Evolutionary conservation across 23 tunicate genomes (phyloP), one percentile per base, ranked within the genome.

Genomic region (Trididemnum clinides): DNA sequence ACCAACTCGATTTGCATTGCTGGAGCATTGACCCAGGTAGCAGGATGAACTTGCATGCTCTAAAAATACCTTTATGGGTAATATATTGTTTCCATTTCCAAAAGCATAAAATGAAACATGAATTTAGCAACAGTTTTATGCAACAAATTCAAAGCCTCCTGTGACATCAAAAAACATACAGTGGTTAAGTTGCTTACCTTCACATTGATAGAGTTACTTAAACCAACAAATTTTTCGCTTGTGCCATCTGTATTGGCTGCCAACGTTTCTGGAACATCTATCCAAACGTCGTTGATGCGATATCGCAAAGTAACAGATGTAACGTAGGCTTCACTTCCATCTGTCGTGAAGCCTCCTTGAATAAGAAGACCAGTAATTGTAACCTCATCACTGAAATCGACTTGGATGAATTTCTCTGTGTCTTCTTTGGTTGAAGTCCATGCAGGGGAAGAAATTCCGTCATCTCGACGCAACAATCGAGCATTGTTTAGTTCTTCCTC

Each of bases 381-480:
- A 44, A 86, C 91, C 5, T 37, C 1, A 15, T 64, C 75, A 22
- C 75, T 83, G 72, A 80, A 86, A 28, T 72, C 84, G 29, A 91
- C 83, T 35, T 86, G 84, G 1, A 91, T 57, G 44, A 32, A 86
- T 30, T 62, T 65, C 15, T 91, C 81, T n/a, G 36, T 51, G 84
- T 87, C 91, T 15, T 51, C 79, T 26, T 62, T 29, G n/a, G 26
- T 64, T 19, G 96, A 84, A 30, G 39, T 28, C 96, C 96, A 91
- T 22, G 85, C 83, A 7, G 64, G 54, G 21, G 81, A n/a, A 5
- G 37, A 57, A 21, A 28, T 20, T 28, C 39, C 57, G 0, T 33
- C 34, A 37, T 35, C 39, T 23, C 39, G 36, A 2, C 10, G 3
- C 25, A 30, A 38, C n/a, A 87, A 33, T 65, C 81, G 29, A 25